A percentile compares a stretch with the other conserved stretches of the same genome.
These are phyloP conservation scores for Temnothorax unifasciatus DNA, from an alignment of 2,888 invertebrate species.

Conservation along the genomic window DNA sequence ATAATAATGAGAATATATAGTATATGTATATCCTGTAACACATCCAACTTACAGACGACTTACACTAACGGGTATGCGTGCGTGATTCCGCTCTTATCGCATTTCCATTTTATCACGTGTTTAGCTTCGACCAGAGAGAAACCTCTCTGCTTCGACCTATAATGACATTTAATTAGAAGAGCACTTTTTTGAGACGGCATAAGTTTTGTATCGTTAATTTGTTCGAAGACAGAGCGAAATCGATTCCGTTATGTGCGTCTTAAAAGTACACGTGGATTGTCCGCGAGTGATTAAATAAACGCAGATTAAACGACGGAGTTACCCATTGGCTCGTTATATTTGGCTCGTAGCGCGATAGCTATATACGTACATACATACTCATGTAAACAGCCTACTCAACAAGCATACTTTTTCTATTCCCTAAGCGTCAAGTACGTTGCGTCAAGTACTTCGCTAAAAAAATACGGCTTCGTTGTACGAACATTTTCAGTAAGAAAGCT, in stretches of 20 bases:
- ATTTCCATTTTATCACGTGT: constrained; percentile 49
- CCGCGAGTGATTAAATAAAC: constrained; percentile 25
- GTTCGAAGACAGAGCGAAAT: constrained; percentile 13
- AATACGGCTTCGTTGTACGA: constrained; percentile 45
- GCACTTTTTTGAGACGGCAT: constrained; percentile 85
- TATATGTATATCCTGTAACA: constrained; percentile 62
- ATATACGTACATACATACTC: background rate
- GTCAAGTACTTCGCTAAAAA: constrained; percentile 26
- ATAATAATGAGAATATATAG: constrained; percentile 59
- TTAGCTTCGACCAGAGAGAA: background rate
- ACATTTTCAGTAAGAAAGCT: constrained; percentile 33
- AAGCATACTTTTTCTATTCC: background rate
- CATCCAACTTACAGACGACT: constrained; percentile 66
- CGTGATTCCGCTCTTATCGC: constrained; percentile 55
- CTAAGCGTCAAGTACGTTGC: background rate
- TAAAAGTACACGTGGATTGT: constrained; percentile 35
- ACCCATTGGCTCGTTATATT: constrained; percentile 18
- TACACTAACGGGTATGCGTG: constrained; percentile 51
- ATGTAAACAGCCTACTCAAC: constrained; percentile 7
- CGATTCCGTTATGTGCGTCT: constrained; percentile 20
- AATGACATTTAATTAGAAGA: constrained; percentile 81
- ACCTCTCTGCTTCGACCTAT: constrained; percentile 53
- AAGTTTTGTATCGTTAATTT: constrained; percentile 69
- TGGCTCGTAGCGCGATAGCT: background rate
- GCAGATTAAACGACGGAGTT: constrained; percentile 18